Base-by-base conservation (phyloP, 2,797 vertebrate species). In the Lophotriccus pileatus region DNA sequence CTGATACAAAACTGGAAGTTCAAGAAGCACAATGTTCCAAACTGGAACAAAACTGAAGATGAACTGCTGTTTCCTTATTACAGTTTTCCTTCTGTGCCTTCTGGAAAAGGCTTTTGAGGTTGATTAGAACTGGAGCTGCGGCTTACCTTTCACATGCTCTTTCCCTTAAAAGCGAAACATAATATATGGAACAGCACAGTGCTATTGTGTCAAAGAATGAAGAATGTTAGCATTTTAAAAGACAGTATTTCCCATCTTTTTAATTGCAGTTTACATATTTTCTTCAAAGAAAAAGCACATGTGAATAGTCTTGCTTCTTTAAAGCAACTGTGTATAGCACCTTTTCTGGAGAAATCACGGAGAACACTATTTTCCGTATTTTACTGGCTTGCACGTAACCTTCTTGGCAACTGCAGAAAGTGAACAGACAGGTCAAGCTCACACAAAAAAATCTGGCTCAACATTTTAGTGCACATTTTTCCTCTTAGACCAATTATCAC, bases 121-220 rank as follows among this genome's bases (percentile, higher is more conserved):
- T 28, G 39, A 75, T 84, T 80, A 68, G 44, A 94, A 85, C 46
- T 59, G 80, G 58, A 94, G 77, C 83, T 84, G 66, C 17, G 37
- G 62, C 94, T 96, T 96, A 96, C 93, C 96, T 97, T 87, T 87
- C 80, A 69, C n/a, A 89, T 34, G 74, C 62, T 94, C 43, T 68
- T 10, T 72, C 87, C 84, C 76, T 92, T 84, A 85, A 73, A 84
- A 91, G 73, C 3, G 1, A 66, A 91, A 70, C 37, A 32, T 12
- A 63, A 55, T 16, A 83, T 9, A 72, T 2, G 46, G 41, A 94
- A 94, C 27, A 73, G 79, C 7, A 55, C 14, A 56, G 49, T 6
- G 5, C 73, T 93, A 83, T 9, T 20, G 6, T 14, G 39, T 50
- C 58, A 94, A 87, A 85, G 68, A 89, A 87, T 39, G 56, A 94